These are phyloP conservation scores for Leptestheria dahalacensis DNA, from an alignment of 1,140 invertebrate species.

Conservation along the genomic window DNA sequence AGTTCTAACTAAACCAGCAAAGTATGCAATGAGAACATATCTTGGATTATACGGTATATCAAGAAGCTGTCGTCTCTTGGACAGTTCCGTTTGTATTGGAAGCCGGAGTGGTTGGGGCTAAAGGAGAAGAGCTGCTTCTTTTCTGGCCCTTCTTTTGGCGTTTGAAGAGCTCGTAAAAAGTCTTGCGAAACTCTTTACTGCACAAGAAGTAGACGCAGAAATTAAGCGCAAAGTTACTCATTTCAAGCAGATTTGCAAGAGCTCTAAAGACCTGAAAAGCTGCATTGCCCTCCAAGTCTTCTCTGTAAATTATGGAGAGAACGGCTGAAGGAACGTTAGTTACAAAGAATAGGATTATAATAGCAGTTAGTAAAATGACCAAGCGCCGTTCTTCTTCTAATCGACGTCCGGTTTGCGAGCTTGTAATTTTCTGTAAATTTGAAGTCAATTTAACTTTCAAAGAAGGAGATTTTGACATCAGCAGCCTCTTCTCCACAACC, in stretches of 20 bases:
- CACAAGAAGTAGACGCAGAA: conserved; percentile 31
- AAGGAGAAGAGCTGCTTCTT: no score
- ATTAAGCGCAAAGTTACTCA: conserved; percentile 30
- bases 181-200: conserved; percentile 28
- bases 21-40: no score
- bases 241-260: conserved; percentile 27
- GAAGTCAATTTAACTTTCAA: not conserved
- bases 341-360: conserved; percentile 31
- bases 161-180: conserved; percentile 19
- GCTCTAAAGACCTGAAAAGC: conserved; percentile 28
- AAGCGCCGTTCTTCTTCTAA: conserved; percentile 28
- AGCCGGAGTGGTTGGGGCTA: no score
- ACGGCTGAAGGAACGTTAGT: conserved; percentile 31
- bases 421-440: not conserved
- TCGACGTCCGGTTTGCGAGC: conserved; percentile 14
- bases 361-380: conserved; percentile 28
- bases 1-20: no score
- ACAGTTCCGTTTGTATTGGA: no score
- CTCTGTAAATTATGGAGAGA: conserved; percentile 26
- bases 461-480: conserved; percentile 11
- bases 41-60: no score
- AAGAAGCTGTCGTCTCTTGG: no score
- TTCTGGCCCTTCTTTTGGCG: no score
- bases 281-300: conserved; percentile 23
- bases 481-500: conserved; percentile 22